Evolutionary conservation across 2,797 vertebrate species (phyloP).

Genomic region (Adelosebastes latens): DNA sequence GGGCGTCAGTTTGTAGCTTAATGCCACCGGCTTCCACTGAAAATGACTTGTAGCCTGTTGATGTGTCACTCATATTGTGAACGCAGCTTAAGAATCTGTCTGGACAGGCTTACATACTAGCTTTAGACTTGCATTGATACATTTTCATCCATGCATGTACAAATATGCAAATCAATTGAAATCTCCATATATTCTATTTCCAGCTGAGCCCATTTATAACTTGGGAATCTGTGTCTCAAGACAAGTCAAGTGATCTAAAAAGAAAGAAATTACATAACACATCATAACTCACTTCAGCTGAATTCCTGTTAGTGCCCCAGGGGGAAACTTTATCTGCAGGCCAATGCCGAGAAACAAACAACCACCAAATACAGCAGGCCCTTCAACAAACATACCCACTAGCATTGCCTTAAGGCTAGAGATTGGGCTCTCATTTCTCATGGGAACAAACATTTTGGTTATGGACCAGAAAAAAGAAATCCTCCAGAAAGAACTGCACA

Average conservation of each 20-base stretch:
- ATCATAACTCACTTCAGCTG: slow-evolving; percentile 28
- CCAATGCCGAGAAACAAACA: slow-evolving; percentile 40
- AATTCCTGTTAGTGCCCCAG: slow-evolving; percentile 37
- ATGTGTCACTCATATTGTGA: neutral
- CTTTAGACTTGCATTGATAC: neutral
- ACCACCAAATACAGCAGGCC: slow-evolving; percentile 14
- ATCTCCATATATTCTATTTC: slow-evolving; percentile 2
- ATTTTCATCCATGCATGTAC: neutral
- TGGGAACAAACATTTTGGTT: slow-evolving; percentile 45
- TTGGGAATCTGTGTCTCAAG: slow-evolving; percentile 10
- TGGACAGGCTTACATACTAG: neutral
- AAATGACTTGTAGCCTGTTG: neutral
- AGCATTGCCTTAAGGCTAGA: slow-evolving; percentile 13
- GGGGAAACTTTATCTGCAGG: slow-evolving; percentile 29
- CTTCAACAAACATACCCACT: slow-evolving; percentile 39
- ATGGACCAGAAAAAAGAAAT: slow-evolving; percentile 3
- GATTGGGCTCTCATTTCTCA: slow-evolving; percentile 40
- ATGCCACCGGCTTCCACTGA: neutral
- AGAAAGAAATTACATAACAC: slow-evolving; percentile 23
- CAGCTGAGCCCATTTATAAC: neutral
- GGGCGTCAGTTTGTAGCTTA: too few species aligned
- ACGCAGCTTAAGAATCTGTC: neutral
- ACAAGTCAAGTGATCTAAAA: neutral
- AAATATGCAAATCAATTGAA: neutral
- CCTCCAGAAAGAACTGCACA: neutral